phyloP scores from a whole-genome alignment of 2,888 invertebrate species.

The Drosophila anomelani region DNA sequence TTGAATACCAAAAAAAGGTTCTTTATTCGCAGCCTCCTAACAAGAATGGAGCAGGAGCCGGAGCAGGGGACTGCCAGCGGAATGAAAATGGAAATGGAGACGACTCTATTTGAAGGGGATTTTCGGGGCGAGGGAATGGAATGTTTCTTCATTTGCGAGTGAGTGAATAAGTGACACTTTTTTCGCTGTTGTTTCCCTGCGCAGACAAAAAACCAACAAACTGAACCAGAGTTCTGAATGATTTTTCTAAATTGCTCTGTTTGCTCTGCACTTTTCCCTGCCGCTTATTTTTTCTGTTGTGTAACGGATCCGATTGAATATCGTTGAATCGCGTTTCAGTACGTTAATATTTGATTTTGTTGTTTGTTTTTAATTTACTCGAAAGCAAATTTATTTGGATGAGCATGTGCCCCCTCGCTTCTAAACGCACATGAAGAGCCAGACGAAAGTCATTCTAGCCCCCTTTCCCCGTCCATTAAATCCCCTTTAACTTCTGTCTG shows the following conservation, averaged over 20 bases:
- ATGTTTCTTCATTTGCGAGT: conserved; percentile 54
- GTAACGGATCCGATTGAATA: conserved; percentile 54
- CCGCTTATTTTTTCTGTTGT: background rate
- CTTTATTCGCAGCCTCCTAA: conserved; percentile 60
- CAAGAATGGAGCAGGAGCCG: conserved; percentile 25
- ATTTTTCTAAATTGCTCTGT: conserved; percentile 66
- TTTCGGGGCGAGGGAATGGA: conserved; percentile 12
- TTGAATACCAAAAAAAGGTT: conserved; percentile 73
- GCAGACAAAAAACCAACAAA: conserved; percentile 42
- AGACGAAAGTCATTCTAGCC: conserved; percentile 38
- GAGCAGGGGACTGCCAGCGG: conserved; percentile 9
- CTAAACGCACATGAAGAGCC: conserved; percentile 20
- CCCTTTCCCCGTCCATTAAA: background rate
- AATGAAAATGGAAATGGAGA: conserved; percentile 49
- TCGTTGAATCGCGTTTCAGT: conserved; percentile 62
- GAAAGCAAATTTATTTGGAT: too few species aligned
- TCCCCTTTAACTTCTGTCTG: conserved; percentile 19
- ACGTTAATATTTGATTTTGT: conserved; percentile 81
- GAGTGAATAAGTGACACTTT: conserved; percentile 65
- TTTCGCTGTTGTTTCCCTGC: conserved; percentile 25
- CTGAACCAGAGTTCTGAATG: conserved; percentile 38
- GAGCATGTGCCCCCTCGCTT: too few species aligned
- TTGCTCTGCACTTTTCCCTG: conserved; percentile 26
- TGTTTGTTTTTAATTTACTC: conserved; percentile 79
- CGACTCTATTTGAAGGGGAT: conserved; percentile 58